Percentiles rank a stretch among this genome's conserved stretches.
phyloP scores from a whole-genome alignment of 2,797 vertebrate species.

The Eulemur rubriventer region DNA sequence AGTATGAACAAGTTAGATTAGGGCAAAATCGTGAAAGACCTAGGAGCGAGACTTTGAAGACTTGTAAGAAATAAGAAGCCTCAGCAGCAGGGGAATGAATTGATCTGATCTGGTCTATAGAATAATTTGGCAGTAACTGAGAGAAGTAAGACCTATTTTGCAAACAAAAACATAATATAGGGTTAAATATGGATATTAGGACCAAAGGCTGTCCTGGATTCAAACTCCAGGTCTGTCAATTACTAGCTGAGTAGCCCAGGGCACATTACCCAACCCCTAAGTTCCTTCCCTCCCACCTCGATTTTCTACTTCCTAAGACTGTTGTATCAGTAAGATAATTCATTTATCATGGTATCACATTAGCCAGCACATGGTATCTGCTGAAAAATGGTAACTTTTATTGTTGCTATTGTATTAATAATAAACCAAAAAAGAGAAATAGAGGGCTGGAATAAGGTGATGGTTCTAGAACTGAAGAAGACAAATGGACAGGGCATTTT shows the following conservation, averaged over 20 bases:
- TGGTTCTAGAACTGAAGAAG: background rate
- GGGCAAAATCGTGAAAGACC: background rate
- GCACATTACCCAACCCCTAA: background rate
- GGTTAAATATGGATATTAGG: background rate
- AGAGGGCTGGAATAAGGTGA: background rate
- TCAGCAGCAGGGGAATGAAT: background rate
- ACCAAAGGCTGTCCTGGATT: background rate
- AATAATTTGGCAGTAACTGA: background rate
- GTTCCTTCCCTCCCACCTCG: background rate
- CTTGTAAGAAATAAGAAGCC: background rate
- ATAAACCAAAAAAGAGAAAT: background rate
- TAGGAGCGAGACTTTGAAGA: background rate
- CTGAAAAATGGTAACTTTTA: background rate
- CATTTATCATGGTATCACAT: background rate
- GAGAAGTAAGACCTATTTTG: background rate
- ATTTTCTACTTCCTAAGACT: background rate
- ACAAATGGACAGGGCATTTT: background rate
- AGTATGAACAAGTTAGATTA: background rate
- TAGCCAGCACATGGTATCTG: background rate
- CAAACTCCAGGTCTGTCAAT: conserved; percentile 3
- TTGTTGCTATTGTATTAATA: background rate
- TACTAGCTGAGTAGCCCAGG: background rate
- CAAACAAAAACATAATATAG: background rate
- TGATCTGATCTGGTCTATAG: background rate
- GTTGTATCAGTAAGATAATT: background rate